Conservation (phyloP, 2,113 vertebrate species). For the Rousettus leschenaultii region DNA sequence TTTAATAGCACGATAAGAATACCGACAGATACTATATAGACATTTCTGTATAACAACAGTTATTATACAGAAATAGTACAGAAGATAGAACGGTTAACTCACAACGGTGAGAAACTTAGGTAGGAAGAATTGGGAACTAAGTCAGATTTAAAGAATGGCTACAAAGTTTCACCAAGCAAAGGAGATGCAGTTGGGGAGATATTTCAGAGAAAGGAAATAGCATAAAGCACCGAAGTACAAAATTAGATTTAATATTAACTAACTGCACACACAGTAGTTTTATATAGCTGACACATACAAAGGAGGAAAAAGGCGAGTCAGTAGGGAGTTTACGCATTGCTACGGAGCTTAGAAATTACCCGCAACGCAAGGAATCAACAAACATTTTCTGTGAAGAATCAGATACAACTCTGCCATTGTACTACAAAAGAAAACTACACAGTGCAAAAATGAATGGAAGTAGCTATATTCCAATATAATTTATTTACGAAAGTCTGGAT, state of each 20-base stretch:
- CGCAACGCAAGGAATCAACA: background rate
- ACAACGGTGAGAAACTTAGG: background rate
- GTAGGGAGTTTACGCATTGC: background rate
- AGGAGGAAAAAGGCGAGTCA: background rate
- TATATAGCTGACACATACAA: background rate
- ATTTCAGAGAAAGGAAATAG: background rate
- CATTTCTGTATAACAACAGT: background rate
- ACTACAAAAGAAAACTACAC: background rate
- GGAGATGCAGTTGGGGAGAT: background rate
- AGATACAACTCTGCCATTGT: background rate
- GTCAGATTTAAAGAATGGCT: background rate
- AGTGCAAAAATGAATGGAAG: background rate
- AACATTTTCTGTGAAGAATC: background rate
- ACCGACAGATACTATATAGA: background rate
- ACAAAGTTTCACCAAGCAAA: background rate
- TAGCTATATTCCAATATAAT: background rate
- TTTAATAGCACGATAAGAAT: background rate
- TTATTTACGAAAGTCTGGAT: constrained; percentile 12
- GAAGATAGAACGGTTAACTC: background rate
- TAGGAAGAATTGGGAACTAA: background rate
- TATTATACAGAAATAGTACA: background rate
- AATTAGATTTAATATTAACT: background rate
- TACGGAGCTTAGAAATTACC: background rate
- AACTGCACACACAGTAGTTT: background rate
- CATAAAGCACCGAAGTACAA: background rate